These are phyloP conservation scores for Oryctes rhinoceros DNA, from an alignment of 1,140 invertebrate genomes.

Conservation along the genomic window DNA sequence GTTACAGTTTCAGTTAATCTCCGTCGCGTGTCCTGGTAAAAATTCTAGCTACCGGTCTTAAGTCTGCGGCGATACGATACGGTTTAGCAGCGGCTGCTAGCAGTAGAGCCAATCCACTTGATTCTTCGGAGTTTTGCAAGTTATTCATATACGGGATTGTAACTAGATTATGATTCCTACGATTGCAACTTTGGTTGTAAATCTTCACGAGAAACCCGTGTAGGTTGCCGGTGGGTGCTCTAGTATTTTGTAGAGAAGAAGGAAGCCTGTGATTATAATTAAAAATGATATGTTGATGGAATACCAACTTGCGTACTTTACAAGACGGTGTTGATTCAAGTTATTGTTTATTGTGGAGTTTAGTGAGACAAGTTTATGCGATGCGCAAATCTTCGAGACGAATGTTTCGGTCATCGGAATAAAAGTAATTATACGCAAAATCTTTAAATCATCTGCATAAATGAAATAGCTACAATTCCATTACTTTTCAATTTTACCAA, in stretches of 20 bases:
- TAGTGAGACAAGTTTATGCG: constrained; percentile 2
- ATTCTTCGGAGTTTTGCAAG: neutral
- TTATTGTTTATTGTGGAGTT: constrained; percentile 18
- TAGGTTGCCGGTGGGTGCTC: neutral
- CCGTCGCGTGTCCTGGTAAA: neutral
- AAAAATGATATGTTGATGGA: constrained; percentile 5
- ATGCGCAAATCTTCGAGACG: constrained; percentile 25
- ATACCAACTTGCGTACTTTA: constrained; percentile 19
- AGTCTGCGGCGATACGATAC: neutral
- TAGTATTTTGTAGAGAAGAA: too few species aligned
- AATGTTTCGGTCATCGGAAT: too few species aligned
- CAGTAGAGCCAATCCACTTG: neutral
- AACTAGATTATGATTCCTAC: neutral
- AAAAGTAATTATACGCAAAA: too few species aligned
- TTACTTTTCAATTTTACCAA: too few species aligned
- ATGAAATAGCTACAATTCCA: too few species aligned
- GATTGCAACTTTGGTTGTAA: neutral
- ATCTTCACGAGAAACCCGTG: neutral
- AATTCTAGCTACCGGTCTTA: neutral
- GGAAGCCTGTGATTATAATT: neutral
- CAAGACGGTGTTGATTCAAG: constrained; percentile 2
- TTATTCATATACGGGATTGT: neutral
- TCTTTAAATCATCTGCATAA: too few species aligned
- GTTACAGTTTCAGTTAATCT: too few species aligned
- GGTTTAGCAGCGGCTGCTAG: neutral